Base-by-base conservation (phyloP, 2,888 invertebrate genomes). In the Nudaria mundana region DNA sequence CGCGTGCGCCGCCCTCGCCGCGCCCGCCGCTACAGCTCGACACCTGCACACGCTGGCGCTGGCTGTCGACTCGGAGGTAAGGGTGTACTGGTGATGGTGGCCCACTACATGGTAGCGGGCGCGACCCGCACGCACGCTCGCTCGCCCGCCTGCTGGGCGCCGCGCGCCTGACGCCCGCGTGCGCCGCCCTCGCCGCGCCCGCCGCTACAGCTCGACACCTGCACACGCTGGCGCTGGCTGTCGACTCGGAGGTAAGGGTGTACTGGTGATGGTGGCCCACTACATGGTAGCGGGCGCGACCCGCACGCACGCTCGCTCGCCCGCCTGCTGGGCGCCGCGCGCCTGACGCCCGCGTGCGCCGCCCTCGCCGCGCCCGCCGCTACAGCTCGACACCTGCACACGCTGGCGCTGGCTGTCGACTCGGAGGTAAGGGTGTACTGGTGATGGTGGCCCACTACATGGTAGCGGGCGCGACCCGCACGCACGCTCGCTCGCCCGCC, bases 41-140 rank as follows among this genome's bases (percentile, higher is more conserved):
- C 94, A 94, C 50, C 90, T 94, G 66, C 93, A 94, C 77, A 90
- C 92, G 40, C 90, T 94, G 52, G 93, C 92, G 48, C 85, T 80
- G 10, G 89, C 90, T 2, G 78, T 90, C 52, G 64, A 77, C 37
- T 67, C 71, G 0, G 71, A 84, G 70, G 62, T 67, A 41, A 44
- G 5, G n/a, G 2, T 30, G 4, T n/a, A n/a, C n/a, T n/a, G 89
- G 81, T 87, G 71, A 61, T 82, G 53, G 76, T 89, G 39, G 72
- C 88, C 0, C 85, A 87, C 0, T 86, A 87, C 69, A 86, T 89
- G 84, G 79, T 86, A 52, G 56, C 24, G 12, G 78, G 76, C 56
- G 58, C 30, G 28, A 56, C 51, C 0, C 73, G 74, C 30, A 52
- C 56, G 3, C 5, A 5, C 3, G 20, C 4, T 5, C 7, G 20